Base-by-base conservation (phyloP, 2,888 invertebrate genomes). In the Mellilla xanthometata region DNA sequence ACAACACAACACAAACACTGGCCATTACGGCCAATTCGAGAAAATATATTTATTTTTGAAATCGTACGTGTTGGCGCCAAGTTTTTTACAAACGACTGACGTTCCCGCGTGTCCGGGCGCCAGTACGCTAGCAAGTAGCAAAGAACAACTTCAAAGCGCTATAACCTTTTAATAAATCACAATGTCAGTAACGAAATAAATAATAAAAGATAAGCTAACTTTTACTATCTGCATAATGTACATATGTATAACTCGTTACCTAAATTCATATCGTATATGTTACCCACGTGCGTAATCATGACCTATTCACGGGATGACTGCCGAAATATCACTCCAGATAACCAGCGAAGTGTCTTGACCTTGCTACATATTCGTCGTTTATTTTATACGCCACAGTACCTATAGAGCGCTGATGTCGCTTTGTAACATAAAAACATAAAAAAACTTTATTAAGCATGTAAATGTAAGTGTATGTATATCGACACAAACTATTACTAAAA, bases 1-100 rank as follows among this genome's bases (percentile, higher is more conserved):
- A 85, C 86, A 80, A 76, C 83, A 84, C 84, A 68, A 68, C 79
- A 81, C 79, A 70, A 49, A 54, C 72, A 75, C 73, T 63, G 64
- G 65, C 71, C 67, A 61, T 50, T 33, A 44, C 31, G 39, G 44
- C 54, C 49, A 58, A 31, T 38, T 41, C 42, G 32, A 44, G 1
- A 45, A 43, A 56, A 62, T 59, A 61, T 55, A 65, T 64, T 50
- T 56, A 57, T 52, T 42, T 54, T 27, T 52, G 59, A 56, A 62
- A 54, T 34, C 50, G 58, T 51, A 67, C 64, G 69, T 65, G 65
- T 77, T 84, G 81, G 82, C 83, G 84, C 82, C 78, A 73, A 75
- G 50, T 48, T 52, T 62, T 62, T 68, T 60, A 69, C 70, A 64
- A 52, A 48, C 68, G 68, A 75, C 69, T 74, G 77, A 68, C 71